These are phyloP conservation scores for Diglossa brunneiventris DNA, from an alignment of 2,113 vertebrate genomes.

Conservation along the genomic window DNA sequence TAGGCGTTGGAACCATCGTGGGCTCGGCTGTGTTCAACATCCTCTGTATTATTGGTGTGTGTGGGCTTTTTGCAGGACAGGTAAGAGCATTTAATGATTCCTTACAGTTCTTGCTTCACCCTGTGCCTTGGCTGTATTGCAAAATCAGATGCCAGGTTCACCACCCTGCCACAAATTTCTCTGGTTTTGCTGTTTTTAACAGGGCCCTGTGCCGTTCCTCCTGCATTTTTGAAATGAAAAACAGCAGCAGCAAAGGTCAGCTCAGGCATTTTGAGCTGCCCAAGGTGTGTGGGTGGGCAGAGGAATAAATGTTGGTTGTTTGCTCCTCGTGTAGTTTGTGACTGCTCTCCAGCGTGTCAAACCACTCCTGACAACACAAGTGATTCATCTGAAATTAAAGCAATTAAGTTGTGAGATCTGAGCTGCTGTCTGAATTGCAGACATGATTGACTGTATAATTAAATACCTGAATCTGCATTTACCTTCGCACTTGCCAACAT, in stretches of 20 bases:
- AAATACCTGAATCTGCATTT: conserved; percentile 38
- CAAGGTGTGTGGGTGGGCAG: background rate
- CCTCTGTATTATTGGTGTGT: conserved; percentile 95
- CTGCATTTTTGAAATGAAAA: background rate
- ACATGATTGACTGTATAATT: conserved; percentile 64
- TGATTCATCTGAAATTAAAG: conserved; percentile 64
- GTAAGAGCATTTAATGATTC: conserved; percentile 71
- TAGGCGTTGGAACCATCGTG: conserved; percentile 97
- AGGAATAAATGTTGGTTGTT: background rate
- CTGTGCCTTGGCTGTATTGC: background rate
- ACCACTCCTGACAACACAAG: background rate
- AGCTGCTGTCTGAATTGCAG: conserved; percentile 65
- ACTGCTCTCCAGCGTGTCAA: background rate
- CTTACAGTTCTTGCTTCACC: background rate
- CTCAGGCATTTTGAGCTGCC: background rate
- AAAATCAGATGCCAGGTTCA: background rate
- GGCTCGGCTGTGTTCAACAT: conserved; percentile 98
- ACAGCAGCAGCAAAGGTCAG: background rate
- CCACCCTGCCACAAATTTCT: background rate
- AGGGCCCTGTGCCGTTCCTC: background rate
- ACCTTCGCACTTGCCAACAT: conserved; percentile 37
- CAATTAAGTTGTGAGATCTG: conserved; percentile 57
- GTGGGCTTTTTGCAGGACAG: conserved; percentile 93
- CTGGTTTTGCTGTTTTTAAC: background rate
- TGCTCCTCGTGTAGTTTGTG: background rate